These are phyloP conservation scores for Arctocebus calabarensis DNA, from an alignment of 2,797 vertebrate species.

Conservation along the genomic window DNA sequence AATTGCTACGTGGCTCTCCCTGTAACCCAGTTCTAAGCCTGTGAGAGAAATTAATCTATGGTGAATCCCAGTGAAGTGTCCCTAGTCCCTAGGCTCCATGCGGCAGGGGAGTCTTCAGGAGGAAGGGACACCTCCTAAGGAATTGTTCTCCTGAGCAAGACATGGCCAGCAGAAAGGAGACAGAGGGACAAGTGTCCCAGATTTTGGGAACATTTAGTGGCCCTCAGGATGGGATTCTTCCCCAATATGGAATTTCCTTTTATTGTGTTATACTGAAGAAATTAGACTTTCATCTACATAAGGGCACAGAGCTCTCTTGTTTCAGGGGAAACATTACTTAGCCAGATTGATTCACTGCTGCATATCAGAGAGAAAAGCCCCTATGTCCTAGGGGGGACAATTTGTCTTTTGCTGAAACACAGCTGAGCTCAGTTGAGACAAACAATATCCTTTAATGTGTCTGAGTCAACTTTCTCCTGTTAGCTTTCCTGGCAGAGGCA, in stretches of 20 bases:
- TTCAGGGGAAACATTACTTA: neutral
- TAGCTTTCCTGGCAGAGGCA: neutral
- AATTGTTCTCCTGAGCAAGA: neutral
- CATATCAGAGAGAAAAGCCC: neutral
- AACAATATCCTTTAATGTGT: neutral
- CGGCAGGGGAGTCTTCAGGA: neutral
- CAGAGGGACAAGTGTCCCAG: neutral
- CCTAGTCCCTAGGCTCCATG: neutral
- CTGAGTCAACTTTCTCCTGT: neutral
- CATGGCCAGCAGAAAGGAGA: neutral
- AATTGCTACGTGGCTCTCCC: neutral
- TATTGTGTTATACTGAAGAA: neutral
- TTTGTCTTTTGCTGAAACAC: neutral
- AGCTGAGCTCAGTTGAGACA: neutral
- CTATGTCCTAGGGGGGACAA: neutral
- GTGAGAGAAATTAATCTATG: neutral
- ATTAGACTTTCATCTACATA: neutral
- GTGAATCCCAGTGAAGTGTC: neutral
- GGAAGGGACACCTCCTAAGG: neutral
- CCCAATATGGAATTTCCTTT: neutral
- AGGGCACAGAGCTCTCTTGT: neutral
- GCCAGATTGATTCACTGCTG: slow-evolving; percentile 48
- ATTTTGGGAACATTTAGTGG: neutral
- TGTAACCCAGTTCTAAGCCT: neutral
- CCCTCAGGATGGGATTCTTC: neutral